These are phyloP conservation scores for Trachemys scripta DNA, from an alignment of 2,113 vertebrate genomes.

Conservation along the genomic window DNA sequence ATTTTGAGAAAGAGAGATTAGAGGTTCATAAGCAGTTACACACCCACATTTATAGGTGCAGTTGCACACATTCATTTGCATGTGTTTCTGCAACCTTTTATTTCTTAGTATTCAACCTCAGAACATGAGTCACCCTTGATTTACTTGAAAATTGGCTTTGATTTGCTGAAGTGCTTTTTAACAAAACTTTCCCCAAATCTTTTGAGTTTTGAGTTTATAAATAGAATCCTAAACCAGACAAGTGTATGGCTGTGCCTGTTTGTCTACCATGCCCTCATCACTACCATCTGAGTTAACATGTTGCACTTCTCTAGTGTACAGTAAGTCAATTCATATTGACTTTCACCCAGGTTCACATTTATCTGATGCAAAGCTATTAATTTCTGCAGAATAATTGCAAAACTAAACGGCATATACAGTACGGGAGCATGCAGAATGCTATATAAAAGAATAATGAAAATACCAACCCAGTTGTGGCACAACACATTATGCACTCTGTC, in stretches of 20 bases:
- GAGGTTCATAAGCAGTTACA: background rate
- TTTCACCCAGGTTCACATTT: accelerated
- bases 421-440: background rate
- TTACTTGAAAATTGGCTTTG: accelerated
- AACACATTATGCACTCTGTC: background rate
- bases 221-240: background rate
- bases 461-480: slow-evolving; percentile 37
- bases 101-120: background rate
- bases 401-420: accelerated
- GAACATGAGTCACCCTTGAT: background rate
- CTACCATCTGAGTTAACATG: accelerated
- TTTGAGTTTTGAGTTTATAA: background rate
- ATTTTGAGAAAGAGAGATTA: background rate
- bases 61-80: accelerated
- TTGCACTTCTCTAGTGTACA: accelerated
- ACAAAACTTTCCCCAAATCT: background rate
- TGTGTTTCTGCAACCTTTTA: background rate
- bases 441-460: slow-evolving; percentile 15
- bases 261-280: accelerated
- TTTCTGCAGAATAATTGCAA: accelerated
- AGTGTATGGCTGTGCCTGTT: accelerated
- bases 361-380: accelerated
- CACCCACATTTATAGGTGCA: background rate
- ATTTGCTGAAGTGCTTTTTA: background rate
- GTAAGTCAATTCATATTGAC: background rate